Evolutionary conservation across 2,797 vertebrate genomes (phyloP), one percentile per base, ranked within the genome.

Genomic region (Argentina silus): DNA sequence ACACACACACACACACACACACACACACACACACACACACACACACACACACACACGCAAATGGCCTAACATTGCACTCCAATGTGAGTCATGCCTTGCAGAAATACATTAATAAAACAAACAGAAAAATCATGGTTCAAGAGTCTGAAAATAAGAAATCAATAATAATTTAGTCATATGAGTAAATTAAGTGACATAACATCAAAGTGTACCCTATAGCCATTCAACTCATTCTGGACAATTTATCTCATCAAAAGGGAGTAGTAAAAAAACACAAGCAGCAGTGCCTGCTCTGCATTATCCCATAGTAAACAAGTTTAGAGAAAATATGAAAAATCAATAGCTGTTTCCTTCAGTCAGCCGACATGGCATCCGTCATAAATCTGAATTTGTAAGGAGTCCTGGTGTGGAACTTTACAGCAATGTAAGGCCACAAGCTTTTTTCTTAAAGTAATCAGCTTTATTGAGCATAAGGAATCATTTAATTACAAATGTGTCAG

Each of bases 161-260:
- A 96, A 97, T 97, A 96, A 95, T 96, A 94, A 96, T 97, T 97
- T 96, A 95, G 95, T 95, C 94, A 94, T 95, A 93, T 95, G 93
- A 92, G 94, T 94, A 96, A 96, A 96, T 95, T 93, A 96, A 96
- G 93, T 91, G 83, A 93, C 93, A 93, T 94, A 93, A 95, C 94
- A 96, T 96, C 93, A 95, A 94, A 94, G 93, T 92, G 83, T 95
- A 93, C 93, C 94, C 94, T 93, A 94, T 93, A 95, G 94, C 90
- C 91, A 94, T 92, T 94, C 89, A 92, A 92, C 94, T 93, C 90
- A 92, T 93, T 93, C 90, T 80, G 83, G 91, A 93, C 94, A 93
- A 95, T 96, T 95, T 95, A 93, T 94, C 92, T 93, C 86, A 95
- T 95, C 91, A 93, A 94, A 96, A 94, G 92, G 90, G 90, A 86